These are phyloP conservation scores for Mirounga angustirostris DNA, from an alignment of 2,113 vertebrate species.

Conservation along the genomic window DNA sequence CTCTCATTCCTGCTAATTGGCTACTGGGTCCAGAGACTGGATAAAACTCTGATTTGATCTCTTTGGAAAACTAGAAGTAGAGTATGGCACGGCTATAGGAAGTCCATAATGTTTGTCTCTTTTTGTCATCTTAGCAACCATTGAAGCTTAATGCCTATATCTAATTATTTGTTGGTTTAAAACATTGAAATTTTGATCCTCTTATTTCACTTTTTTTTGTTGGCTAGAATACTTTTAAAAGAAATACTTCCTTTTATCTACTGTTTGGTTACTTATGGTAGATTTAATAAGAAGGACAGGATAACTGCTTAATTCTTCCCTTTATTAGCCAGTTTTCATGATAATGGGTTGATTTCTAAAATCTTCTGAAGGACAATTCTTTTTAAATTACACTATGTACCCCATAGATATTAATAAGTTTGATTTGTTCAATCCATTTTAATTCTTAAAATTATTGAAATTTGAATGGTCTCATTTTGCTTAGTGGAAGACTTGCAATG, in stretches of 20 bases:
- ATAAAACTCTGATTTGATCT: background rate
- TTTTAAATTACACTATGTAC: background rate
- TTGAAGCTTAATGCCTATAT: background rate
- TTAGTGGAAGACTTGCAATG: background rate
- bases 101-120: background rate
- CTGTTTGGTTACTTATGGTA: background rate
- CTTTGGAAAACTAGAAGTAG: background rate
- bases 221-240: background rate
- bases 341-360: background rate
- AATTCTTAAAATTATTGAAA: slow-evolving; percentile 22
- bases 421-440: background rate
- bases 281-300: background rate
- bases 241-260: background rate
- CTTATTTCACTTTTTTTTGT: background rate
- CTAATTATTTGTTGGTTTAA: background rate
- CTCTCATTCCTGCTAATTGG: background rate
- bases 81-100: background rate
- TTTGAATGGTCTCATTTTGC: background rate
- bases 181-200: background rate
- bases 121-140: background rate
- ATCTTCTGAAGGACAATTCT: background rate
- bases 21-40: background rate
- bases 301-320: background rate
- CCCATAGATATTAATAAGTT: background rate
- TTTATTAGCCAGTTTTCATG: slow-evolving; percentile 21